phyloP scores from a whole-genome alignment of 1,140 invertebrate genomes.

The Proctacanthus coquilletti region DNA sequence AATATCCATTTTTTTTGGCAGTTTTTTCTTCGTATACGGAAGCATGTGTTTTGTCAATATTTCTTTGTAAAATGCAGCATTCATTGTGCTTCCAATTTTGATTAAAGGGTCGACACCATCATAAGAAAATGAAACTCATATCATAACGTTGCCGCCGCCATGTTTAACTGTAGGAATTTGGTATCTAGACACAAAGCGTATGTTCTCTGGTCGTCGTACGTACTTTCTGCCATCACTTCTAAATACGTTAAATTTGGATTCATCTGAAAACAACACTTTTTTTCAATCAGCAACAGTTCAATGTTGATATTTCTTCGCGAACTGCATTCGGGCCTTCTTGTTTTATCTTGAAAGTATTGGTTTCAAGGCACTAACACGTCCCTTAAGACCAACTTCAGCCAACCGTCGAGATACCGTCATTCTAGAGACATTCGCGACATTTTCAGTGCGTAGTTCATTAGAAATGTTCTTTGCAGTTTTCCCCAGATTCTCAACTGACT shows the following conservation, averaged over 20 bases:
- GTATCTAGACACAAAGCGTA: slow-evolving; percentile 12
- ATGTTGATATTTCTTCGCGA: slow-evolving; percentile 9
- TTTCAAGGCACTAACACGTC: slow-evolving; percentile 2
- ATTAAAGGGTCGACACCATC: slow-evolving; percentile 14
- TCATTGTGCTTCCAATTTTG: slow-evolving; percentile 12
- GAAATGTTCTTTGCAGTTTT: too few species aligned
- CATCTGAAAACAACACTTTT: too few species aligned
- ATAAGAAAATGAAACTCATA: slow-evolving; percentile 19
- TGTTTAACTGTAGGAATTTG: slow-evolving; percentile 25
- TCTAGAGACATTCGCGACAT: too few species aligned
- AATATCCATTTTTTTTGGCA: slow-evolving; percentile 1
- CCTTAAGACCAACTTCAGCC: slow-evolving; percentile 2
- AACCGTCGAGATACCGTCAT: too few species aligned
- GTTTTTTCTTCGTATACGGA: slow-evolving; percentile 9
- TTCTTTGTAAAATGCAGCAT: slow-evolving; percentile 8
- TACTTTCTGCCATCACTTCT: slow-evolving; percentile 11
- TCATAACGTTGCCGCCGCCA: slow-evolving; percentile 21
- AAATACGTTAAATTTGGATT: too few species aligned
- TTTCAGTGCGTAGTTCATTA: too few species aligned
- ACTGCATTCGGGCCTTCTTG: slow-evolving; percentile 5
- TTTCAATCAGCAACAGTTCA: too few species aligned
- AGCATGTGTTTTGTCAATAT: slow-evolving; percentile 12
- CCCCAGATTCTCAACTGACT: too few species aligned
- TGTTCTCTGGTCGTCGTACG: slow-evolving; percentile 15
- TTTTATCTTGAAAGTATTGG: slow-evolving; percentile 7